phyloP scores from a whole-genome alignment of 2,888 invertebrate genomes.

The Sympetrum striolatum region DNA sequence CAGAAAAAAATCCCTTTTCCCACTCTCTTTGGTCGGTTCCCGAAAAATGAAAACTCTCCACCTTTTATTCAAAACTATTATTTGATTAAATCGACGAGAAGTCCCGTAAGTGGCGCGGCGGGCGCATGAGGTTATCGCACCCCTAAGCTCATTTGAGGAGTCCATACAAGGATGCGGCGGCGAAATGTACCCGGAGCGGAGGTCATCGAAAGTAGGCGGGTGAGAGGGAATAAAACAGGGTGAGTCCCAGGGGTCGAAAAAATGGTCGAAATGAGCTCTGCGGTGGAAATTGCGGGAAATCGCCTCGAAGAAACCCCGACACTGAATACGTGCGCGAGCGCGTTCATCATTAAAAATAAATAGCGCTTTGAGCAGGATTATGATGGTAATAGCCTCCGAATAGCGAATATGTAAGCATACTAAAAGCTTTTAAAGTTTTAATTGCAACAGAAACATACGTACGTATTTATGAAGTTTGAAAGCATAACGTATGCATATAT shows the following conservation, averaged over 20 bases:
- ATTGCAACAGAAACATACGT: no score
- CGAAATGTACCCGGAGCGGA: not conserved
- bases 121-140: slow-evolving; percentile 25
- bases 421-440: no score
- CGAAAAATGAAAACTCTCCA: not conserved
- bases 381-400: no score
- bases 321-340: not conserved
- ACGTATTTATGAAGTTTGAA: no score
- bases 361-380: no score
- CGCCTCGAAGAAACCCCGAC: no score
- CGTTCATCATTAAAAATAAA: not conserved
- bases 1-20: not conserved
- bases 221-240: not conserved
- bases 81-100: slow-evolving; percentile 39
- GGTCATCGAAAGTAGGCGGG: not conserved
- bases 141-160: slow-evolving; percentile 31
- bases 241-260: not conserved
- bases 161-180: not conserved
- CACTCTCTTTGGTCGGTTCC: not conserved
- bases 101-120: not conserved
- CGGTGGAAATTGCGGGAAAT: not conserved
- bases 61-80: slow-evolving; percentile 27
- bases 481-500: no score
- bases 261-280: not conserved
- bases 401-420: no score